phyloP scores from a whole-genome alignment of 2,113 vertebrate species.

The Myrmophylax atrothorax region DNA sequence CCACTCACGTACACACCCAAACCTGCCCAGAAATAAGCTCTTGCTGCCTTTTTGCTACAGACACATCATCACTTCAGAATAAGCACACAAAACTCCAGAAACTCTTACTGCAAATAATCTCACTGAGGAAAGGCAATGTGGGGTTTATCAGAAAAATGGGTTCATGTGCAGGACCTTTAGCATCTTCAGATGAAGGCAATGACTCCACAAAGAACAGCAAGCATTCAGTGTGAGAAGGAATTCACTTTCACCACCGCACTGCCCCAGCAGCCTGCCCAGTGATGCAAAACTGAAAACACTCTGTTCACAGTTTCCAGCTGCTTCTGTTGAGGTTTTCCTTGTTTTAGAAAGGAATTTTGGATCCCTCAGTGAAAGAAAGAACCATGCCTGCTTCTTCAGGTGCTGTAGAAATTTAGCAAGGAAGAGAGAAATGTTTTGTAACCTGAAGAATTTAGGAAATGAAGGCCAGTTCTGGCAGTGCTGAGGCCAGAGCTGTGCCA shows the following conservation, averaged over 20 bases:
- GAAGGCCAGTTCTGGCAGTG: not conserved
- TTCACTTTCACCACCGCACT: not conserved
- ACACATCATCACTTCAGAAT: not conserved
- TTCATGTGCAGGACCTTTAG: not conserved
- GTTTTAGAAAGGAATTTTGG: not conserved
- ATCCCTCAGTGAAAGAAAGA: not conserved
- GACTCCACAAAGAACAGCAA: not conserved
- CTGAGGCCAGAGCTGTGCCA: not conserved
- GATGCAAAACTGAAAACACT: not conserved
- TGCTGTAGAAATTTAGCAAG: not conserved
- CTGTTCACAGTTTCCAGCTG: not conserved
- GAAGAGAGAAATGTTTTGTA: not conserved
- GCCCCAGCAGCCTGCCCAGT: not conserved
- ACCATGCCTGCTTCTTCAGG: not conserved
- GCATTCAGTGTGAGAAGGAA: not conserved
- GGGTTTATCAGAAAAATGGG: not conserved
- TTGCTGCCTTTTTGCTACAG: not conserved
- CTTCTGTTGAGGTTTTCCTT: not conserved
- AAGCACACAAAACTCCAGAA: not conserved
- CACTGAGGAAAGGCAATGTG: not conserved
- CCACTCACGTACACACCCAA: not conserved
- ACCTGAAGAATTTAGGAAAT: slow-evolving; percentile 2
- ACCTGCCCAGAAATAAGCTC: slow-evolving; percentile 13
- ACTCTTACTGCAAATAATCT: slow-evolving; percentile 27
- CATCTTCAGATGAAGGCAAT: not conserved